A percentile compares a stretch with the other conserved stretches of the same genome.
These are phyloP conservation scores for Phalera bucephala DNA, from an alignment of 2,888 invertebrate species.

Conservation along the genomic window DNA sequence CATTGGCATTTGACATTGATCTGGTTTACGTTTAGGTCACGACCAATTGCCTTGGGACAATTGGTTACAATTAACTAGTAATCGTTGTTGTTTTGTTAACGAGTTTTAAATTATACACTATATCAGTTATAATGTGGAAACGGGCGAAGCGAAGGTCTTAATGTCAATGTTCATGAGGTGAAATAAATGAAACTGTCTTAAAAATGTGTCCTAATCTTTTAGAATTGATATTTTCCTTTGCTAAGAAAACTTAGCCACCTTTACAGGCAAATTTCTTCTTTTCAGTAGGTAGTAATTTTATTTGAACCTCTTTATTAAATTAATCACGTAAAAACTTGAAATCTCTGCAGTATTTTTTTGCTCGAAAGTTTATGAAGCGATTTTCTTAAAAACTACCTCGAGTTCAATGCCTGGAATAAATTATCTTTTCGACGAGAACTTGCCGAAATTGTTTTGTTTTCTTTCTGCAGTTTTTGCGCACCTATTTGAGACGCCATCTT, in stretches of 20 bases:
- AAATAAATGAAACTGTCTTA: too few relatives aligned
- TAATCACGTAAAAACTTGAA: too few relatives aligned
- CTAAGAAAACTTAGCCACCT: too few relatives aligned
- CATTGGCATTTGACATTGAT: slow-evolving; percentile 24
- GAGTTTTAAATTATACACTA: slow-evolving; percentile 5
- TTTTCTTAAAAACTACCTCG: not conserved
- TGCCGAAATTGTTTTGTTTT: not conserved
- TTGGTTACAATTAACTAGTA: slow-evolving; percentile 18
- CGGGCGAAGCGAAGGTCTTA: too few relatives aligned
- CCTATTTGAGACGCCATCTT: not conserved
- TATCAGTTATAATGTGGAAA: not conserved
- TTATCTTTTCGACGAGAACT: not conserved
- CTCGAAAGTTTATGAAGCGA: not conserved
- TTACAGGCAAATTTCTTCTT: too few relatives aligned
- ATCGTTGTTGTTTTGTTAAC: slow-evolving; percentile 9
- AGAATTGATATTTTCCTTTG: too few relatives aligned
- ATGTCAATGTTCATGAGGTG: too few relatives aligned
- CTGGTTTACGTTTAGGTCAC: slow-evolving; percentile 16
- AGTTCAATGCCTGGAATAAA: slow-evolving; percentile 1
- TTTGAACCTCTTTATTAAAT: too few relatives aligned
- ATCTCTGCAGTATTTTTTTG: too few relatives aligned
- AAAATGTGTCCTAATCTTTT: too few relatives aligned
- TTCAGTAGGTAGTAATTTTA: too few relatives aligned
- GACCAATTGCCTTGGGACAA: slow-evolving; percentile 25
- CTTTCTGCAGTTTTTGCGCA: slow-evolving; percentile 1